Evolutionary conservation across 2,113 vertebrate species (phyloP).

Genomic region (Brachyistius frenatus): DNA sequence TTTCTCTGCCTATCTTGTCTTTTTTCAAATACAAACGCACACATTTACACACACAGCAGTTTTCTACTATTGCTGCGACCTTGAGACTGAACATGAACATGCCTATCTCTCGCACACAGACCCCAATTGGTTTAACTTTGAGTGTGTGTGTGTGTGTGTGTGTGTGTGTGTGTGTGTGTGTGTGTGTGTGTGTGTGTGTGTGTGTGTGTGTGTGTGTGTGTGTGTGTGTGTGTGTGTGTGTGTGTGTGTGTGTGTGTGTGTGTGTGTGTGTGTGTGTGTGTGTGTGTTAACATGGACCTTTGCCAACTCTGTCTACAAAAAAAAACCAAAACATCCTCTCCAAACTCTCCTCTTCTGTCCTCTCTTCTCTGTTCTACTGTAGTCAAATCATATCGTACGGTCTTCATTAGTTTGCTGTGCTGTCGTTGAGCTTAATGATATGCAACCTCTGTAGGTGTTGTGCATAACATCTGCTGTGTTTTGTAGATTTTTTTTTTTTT

Average conservation of each 20-base stretch:
- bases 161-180: conserved; percentile 16
- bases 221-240: not conserved
- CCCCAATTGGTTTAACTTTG: conserved; percentile 45
- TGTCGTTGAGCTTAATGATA: no score
- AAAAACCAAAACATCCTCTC: not conserved
- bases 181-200: conserved; percentile 18
- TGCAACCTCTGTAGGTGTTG: no score
- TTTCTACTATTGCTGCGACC: conserved; percentile 33
- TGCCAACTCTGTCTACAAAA: conserved; percentile 45
- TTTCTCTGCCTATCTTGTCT: conserved; percentile 40
- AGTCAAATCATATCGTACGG: no score
- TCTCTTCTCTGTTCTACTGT: not conserved
- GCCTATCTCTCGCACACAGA: conserved; percentile 60
- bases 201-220: conserved; percentile 13
- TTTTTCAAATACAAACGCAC: conserved; percentile 37
- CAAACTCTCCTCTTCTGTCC: conserved; percentile 2
- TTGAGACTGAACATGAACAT: conserved; percentile 55
- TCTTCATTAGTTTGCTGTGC: no score
- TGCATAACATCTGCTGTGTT: no score
- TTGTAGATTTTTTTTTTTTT: no score
- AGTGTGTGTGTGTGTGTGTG: not conserved
- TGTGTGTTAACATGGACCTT: conserved; percentile 41
- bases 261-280: not conserved
- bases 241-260: not conserved
- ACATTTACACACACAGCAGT: conserved; percentile 19